These are phyloP conservation scores for Erebia epiphron DNA, from an alignment of 2,888 invertebrate genomes.

Conservation along the genomic window DNA sequence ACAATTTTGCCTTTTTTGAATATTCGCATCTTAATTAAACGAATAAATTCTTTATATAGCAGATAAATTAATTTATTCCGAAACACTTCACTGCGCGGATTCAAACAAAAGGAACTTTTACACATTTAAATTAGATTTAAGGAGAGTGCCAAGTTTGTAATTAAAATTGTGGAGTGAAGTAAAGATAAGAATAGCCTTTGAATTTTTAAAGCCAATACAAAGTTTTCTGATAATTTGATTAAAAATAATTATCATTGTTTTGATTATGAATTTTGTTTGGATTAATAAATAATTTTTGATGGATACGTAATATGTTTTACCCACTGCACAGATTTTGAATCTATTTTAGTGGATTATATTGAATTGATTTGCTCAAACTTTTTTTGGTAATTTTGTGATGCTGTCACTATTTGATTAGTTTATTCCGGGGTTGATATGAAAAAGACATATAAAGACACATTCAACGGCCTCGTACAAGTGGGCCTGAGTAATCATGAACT, in stretches of 20 bases:
- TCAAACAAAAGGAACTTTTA: conserved; percentile 18
- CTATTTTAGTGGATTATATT: too few species aligned
- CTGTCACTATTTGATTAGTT: too few species aligned
- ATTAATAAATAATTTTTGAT: neutral
- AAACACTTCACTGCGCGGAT: conserved; percentile 18
- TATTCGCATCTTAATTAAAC: conserved; percentile 15
- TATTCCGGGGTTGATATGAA: too few species aligned
- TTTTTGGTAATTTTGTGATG: too few species aligned
- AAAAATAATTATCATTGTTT: too few species aligned
- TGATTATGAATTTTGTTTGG: neutral
- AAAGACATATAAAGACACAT: too few species aligned
- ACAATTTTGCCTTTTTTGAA: conserved; percentile 12
- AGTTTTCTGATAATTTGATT: too few species aligned
- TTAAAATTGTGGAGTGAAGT: conserved; percentile 1
- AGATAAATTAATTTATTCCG: conserved; percentile 31
- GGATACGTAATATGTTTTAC: too few species aligned
- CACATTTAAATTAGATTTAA: conserved; percentile 13
- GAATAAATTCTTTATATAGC: conserved; percentile 29
- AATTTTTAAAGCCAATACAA: neutral
- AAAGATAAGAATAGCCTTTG: neutral
- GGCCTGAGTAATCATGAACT: too few species aligned
- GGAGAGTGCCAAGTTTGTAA: neutral
- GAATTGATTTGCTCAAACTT: too few species aligned
- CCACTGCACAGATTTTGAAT: too few species aligned
- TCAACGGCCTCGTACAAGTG: too few species aligned